Percentiles rank a stretch among this genome's conserved stretches.
Conservation (phyloP, 1,140 invertebrate species). For the Rhagoletis pomonella region DNA sequence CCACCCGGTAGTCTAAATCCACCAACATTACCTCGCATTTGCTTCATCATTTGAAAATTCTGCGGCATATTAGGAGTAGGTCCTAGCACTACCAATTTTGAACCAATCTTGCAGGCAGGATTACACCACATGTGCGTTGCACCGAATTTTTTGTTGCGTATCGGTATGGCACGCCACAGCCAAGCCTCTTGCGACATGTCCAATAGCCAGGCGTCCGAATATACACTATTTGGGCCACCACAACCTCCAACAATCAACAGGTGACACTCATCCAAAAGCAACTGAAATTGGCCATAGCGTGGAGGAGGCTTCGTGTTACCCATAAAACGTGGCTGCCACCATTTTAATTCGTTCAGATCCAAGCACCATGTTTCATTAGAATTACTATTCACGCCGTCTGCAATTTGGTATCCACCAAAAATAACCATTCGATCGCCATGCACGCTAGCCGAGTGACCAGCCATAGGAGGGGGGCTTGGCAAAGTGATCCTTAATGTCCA, state of each 20-base stretch:
- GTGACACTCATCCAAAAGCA: constrained; percentile 81
- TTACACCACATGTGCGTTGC: constrained; percentile 94
- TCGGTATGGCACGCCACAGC: constrained; percentile 87
- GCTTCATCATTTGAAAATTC: constrained; percentile 73
- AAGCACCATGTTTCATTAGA: constrained; percentile 94
- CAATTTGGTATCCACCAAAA: constrained; percentile 86
- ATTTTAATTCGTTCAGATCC: constrained; percentile 84
- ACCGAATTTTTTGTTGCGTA: constrained; percentile 85
- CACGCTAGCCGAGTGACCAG: constrained; percentile 95
- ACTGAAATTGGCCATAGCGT: constrained; percentile 93
- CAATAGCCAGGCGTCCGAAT: constrained; percentile 80
- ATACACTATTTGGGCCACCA: constrained; percentile 77
- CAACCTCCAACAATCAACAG: constrained; percentile 84
- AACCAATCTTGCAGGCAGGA: constrained; percentile 87
- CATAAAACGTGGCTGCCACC: constrained; percentile 84
- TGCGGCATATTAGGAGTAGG: constrained; percentile 69
- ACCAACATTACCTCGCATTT: constrained; percentile 66
- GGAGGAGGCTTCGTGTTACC: constrained; percentile 83
- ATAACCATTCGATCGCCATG: constrained; percentile 91
- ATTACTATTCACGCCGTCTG: constrained; percentile 77
- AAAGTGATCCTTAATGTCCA: constrained; percentile 85
- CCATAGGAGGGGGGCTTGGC: constrained; percentile 83
- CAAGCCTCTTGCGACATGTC: constrained; percentile 81
- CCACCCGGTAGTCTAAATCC: constrained; percentile 39
- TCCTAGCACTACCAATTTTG: constrained; percentile 69